Evolutionary conservation across 2,888 invertebrate genomes (phyloP).

Genomic region (Holacanthella duospinosa): DNA sequence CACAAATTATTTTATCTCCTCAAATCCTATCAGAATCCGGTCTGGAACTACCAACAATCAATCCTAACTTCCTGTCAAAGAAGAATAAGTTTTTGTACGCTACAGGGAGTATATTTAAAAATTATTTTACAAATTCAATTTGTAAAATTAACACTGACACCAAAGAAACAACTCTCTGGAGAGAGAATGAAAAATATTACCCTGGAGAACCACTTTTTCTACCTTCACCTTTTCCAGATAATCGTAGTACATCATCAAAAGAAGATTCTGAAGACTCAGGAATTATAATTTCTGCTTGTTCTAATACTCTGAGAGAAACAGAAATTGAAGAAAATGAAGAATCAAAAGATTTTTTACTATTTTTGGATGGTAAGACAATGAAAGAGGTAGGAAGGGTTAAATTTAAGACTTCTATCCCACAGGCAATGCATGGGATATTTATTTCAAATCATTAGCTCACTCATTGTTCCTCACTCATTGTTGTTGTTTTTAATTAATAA

Average conservation of each 20-base stretch:
- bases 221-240: no score
- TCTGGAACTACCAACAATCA: constrained; percentile 46
- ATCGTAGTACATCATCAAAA: constrained; percentile 36
- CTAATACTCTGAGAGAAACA: constrained; percentile 32
- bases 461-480: no score
- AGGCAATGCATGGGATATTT: constrained; percentile 39
- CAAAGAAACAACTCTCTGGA: constrained; percentile 20
- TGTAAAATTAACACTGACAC: constrained; percentile 30
- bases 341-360: constrained; percentile 38
- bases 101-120: constrained; percentile 40
- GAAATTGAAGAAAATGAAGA: constrained; percentile 11
- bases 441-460: constrained; percentile 7
- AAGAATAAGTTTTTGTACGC: constrained; percentile 46
- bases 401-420: constrained; percentile 38
- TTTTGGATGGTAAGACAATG: constrained; percentile 42
- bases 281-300: constrained; percentile 39
- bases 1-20: constrained; percentile 34
- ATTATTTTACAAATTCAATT: constrained; percentile 40
- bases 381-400: constrained; percentile 41
- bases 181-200: constrained; percentile 30
- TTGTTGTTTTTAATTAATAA: no score
- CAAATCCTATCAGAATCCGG: constrained; percentile 38
- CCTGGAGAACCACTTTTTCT: constrained; percentile 44
- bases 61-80: constrained; percentile 40
- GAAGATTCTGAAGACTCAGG: constrained; percentile 44